Percentiles rank a stretch among this genome's conserved stretches.
phyloP scores from a whole-genome alignment of 2,888 invertebrate genomes.

The Beris morrisii region DNA sequence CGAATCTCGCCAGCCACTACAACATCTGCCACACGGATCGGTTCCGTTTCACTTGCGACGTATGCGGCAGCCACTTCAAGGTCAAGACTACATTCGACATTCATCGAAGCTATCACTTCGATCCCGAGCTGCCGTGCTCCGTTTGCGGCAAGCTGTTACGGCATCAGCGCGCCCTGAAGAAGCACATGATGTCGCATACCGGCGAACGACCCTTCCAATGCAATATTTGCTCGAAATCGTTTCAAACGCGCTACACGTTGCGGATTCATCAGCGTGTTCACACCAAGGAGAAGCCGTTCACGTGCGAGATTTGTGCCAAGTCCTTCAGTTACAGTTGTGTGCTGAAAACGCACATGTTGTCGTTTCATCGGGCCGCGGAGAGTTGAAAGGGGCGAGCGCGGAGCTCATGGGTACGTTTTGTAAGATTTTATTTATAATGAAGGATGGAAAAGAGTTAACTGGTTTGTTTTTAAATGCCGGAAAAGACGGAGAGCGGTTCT shows the following conservation, averaged over 20 bases:
- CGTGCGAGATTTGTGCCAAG: constrained; percentile 3
- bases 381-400: too few species aligned
- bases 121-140: constrained; percentile 30
- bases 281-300: constrained; percentile 23
- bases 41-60: constrained; percentile 10
- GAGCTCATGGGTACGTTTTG: too few species aligned
- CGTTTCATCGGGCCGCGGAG: too few species aligned
- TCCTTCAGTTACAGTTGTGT: constrained; percentile 1
- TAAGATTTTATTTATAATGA: too few species aligned
- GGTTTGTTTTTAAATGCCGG: not conserved
- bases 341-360: too few species aligned
- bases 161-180: not conserved
- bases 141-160: constrained; percentile 27
- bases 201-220: not conserved
- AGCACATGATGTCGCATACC: constrained; percentile 17
- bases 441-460: not conserved
- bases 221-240: constrained; percentile 19
- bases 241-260: constrained; percentile 19
- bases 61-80: constrained; percentile 21
- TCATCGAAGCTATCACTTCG: constrained; percentile 30
- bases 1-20: not conserved
- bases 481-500: too few species aligned
- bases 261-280: constrained; percentile 26
- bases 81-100: constrained; percentile 16
- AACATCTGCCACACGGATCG: constrained; percentile 23